Base-by-base conservation (phyloP, 2,888 invertebrate genomes). In the Ashinkailepas kermadecensis region DNA sequence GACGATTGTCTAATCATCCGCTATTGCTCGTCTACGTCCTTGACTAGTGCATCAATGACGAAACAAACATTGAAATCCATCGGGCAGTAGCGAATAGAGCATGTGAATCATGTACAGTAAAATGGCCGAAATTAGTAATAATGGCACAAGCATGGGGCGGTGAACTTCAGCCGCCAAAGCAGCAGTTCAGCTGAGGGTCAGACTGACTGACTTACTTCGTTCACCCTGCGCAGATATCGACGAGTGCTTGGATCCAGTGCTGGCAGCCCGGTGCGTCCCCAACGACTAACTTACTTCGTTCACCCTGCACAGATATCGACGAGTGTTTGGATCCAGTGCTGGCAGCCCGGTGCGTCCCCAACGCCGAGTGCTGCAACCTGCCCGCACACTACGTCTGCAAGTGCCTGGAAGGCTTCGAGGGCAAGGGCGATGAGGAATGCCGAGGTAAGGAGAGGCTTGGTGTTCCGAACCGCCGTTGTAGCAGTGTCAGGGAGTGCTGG, bases 371-470 rank as follows among this genome's bases (percentile, higher is more conserved):
- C 88, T 96, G 96, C 87, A 97, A 97, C 89, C 89, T 96, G 86
- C 96, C 96, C 80, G 94, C 96, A 85, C 95, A 95, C 90, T 97
- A 95, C 89, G 92, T 95, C 85, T 97, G 97, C 90, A 96, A 95
- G 90, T 97, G 97, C 89, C 92, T 93, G 86, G 91, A 94, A 83
- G 96, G 96, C 82, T 97, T 92, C 86, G 93, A 94, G 88, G 96
- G 96, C 83, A 95, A 96, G 86, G 96, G 96, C 70, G 95, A 96
- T 89, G 92, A 92, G 85, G 91, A 92, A 87, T 97, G 96, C 89
- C 89, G 91, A 89, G 94, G 94, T 94, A 88, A 89, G 88, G 85
- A 65, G 18, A 4, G 1, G 39, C 39, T 39, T 39, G 39, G 39
- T 39, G 39, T 3, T 39, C 2, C 39, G 1, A n/a, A n/a, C 4